A percentile compares a stretch with the other conserved stretches of the same genome.
These are phyloP conservation scores for Griposia aprilina DNA, from an alignment of 2,888 invertebrate species.

Conservation along the genomic window DNA sequence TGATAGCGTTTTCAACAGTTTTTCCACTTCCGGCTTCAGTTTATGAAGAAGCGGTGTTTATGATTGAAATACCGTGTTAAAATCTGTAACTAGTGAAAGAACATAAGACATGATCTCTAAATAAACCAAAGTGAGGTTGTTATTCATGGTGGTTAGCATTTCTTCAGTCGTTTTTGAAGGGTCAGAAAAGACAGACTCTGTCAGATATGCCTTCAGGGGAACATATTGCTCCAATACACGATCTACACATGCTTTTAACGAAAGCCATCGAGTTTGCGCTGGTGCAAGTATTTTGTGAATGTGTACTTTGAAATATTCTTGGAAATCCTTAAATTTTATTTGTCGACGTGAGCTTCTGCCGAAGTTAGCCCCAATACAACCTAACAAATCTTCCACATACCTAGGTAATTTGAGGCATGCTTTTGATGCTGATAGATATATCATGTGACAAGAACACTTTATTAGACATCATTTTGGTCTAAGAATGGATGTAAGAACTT, in stretches of 20 bases:
- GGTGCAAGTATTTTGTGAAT: conserved; percentile 1
- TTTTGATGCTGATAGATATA: conserved; percentile 6
- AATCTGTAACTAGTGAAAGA: not conserved
- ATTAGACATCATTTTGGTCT: not conserved
- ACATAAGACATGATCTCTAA: conserved; percentile 1
- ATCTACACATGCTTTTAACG: not conserved
- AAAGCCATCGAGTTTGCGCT: not conserved
- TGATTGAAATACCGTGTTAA: not conserved
- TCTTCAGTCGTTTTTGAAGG: not conserved
- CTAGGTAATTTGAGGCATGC: conserved; percentile 3
- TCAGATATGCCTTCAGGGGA: not conserved
- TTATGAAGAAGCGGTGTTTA: not conserved
- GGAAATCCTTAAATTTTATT: conserved; percentile 1
- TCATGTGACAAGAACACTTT: conserved; percentile 3
- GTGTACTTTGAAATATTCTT: not conserved
- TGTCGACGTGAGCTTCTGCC: conserved; percentile 1
- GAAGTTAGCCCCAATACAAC: not conserved
- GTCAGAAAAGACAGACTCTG: not conserved
- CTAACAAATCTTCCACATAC: not conserved
- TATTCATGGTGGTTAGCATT: not conserved
- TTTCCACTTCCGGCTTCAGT: not conserved
- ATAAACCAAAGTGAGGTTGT: not conserved
- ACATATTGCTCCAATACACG: not conserved
- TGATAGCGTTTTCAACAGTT: not conserved
- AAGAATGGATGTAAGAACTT: too few species aligned